Evolutionary conservation across 2,888 invertebrate species (phyloP).

Genomic region (Scaptomyza cyrtandrae): DNA sequence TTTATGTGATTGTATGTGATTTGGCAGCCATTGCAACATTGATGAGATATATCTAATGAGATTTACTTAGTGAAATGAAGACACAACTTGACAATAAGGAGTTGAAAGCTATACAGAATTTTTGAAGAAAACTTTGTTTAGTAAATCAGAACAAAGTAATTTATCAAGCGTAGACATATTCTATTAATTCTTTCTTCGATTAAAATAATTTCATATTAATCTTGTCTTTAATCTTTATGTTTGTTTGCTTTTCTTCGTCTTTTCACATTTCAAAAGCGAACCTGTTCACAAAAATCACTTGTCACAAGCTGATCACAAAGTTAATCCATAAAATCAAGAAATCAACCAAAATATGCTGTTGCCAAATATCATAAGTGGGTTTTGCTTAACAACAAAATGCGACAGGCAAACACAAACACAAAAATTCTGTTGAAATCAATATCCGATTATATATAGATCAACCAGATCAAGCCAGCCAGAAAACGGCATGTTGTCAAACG

Average conservation of each 20-base stretch:
- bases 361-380: constrained; percentile 60
- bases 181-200: too few species aligned
- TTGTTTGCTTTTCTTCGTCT: not conserved
- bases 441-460: constrained; percentile 80
- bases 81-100: too few species aligned
- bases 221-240: not conserved
- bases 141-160: not conserved
- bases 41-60: constrained; percentile 39
- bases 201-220: not conserved
- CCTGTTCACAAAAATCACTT: constrained; percentile 36
- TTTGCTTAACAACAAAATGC: constrained; percentile 7
- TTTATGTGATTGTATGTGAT: not conserved
- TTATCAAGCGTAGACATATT: too few species aligned
- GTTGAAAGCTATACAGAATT: not conserved
- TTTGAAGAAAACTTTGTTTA: not conserved
- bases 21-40: constrained; percentile 34
- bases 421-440: constrained; percentile 74
- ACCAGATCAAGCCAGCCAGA: constrained; percentile 60
- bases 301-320: constrained; percentile 61
- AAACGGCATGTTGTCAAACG: constrained; percentile 77
- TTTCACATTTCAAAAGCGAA: not conserved
- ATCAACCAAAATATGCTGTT: constrained; percentile 81
- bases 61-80: constrained; percentile 30
- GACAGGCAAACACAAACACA: not conserved
- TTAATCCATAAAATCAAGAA: constrained; percentile 72